Conservation (phyloP, 1,140 invertebrate genomes). For the Halesus radiatus region DNA sequence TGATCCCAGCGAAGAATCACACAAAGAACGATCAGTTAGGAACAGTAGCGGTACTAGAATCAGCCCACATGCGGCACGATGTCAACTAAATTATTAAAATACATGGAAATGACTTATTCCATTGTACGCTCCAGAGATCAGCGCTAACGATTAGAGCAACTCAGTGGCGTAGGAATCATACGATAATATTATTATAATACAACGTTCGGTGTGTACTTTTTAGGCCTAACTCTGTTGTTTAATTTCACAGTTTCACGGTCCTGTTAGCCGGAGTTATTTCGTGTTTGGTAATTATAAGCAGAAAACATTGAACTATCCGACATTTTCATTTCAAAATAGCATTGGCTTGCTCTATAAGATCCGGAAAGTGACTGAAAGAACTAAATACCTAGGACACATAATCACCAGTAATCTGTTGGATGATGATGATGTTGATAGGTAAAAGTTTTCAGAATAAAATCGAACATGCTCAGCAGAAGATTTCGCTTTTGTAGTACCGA, state of each 20-base stretch:
- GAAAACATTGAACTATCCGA: neutral
- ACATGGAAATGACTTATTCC: constrained; percentile 46
- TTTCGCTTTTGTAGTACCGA: no score
- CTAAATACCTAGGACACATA: no score
- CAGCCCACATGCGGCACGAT: constrained; percentile 24
- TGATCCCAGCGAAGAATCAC: no score
- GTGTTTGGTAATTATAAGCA: neutral
- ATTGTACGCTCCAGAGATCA: constrained; percentile 37
- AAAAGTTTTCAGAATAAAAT: no score
- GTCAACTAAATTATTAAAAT: constrained; percentile 50
- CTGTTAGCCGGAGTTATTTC: neutral
- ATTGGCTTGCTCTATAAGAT: no score
- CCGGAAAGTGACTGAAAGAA: neutral
- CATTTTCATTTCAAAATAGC: neutral
- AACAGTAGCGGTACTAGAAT: constrained; percentile 2
- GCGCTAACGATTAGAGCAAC: constrained; percentile 18
- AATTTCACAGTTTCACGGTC: neutral
- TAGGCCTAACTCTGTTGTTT: neutral
- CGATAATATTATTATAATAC: neutral
- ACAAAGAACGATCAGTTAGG: neutral
- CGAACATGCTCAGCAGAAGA: no score
- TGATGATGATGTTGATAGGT: no score
- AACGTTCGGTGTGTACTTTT: neutral
- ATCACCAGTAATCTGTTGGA: no score
- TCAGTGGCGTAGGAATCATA: neutral